Evolutionary conservation across 2,113 vertebrate genomes (phyloP).

Genomic region (Thinocorus orbignyianus): DNA sequence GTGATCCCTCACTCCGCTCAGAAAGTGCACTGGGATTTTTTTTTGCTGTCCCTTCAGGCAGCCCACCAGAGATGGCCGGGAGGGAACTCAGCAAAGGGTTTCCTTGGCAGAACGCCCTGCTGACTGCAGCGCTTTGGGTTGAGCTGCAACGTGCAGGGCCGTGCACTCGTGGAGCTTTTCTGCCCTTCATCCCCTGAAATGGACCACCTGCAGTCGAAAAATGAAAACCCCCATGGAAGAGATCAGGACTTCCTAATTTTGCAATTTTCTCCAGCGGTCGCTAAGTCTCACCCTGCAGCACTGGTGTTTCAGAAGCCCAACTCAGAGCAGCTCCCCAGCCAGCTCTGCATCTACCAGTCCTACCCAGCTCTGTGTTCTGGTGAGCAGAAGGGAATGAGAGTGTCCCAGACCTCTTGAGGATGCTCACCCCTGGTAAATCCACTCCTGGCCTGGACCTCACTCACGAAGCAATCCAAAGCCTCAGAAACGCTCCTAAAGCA

Average conservation of each 20-base stretch:
- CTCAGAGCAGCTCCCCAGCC: background rate
- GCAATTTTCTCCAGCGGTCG: background rate
- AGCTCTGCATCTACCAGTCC: too few relatives aligned
- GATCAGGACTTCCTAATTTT: background rate
- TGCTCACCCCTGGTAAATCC: background rate
- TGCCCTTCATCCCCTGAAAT: background rate
- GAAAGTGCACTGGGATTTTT: background rate
- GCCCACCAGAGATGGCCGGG: constrained; percentile 17
- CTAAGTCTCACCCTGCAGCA: fast-evolving
- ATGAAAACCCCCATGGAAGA: background rate
- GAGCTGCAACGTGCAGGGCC: background rate
- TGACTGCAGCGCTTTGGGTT: background rate
- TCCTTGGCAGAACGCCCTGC: constrained; percentile 39
- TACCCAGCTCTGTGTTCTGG: background rate
- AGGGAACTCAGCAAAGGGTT: background rate
- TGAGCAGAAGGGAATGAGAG: background rate
- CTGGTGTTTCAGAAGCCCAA: background rate
- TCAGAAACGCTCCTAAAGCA: background rate
- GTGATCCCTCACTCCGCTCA: background rate
- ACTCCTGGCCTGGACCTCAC: background rate
- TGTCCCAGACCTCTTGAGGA: background rate
- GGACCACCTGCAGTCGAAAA: background rate
- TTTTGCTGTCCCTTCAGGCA: constrained; percentile 37
- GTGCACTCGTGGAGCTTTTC: background rate
- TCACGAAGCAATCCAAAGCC: background rate